Base-by-base conservation (phyloP, 1,140 invertebrate genomes). In the Papilio polytes region DNA sequence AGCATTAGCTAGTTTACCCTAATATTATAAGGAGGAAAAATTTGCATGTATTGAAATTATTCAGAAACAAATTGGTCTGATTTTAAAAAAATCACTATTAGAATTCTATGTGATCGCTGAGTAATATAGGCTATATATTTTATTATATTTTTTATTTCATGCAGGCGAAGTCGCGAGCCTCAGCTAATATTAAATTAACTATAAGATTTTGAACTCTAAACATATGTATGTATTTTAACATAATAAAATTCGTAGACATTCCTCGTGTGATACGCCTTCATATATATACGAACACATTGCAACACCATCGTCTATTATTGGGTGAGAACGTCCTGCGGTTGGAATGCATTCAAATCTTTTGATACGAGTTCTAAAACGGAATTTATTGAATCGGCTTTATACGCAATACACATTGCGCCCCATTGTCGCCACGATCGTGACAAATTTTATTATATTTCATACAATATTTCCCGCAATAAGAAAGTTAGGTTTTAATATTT, bases 361-460 rank as follows among this genome's bases (percentile, higher is more conserved):
- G 89, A 89, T 88, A 87, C 85, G 82, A 88, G 84, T 88, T 87
- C 85, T 83, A 86, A 86, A 85, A 82, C 81, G 80, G 87, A 90
- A 90, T 92, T 92, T 93, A 92, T 91, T 93, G 90, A 91, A 91
- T 91, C 91, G 89, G 87, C 87, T 90, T 89, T 89, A 86, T 90
- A 86, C 82, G 81, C 85, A 82, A 83, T 81, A 84, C 84, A 88
- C 85, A 85, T 85, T 87, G 88, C 87, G 79, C 78, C 82, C 89
- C 83, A 89, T 92, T 93, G 89, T 91, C 85, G 86, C 78, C 74
- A 84, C 84, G 83, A 84, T 87, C 89, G 89, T 87, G 87, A 91
- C 86, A 90, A 89, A 88, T 91, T 90, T 89, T 88, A 88, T 89
- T 91, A 89, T 88, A 88, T 89, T 86, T 88, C 82, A 78, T 78